Conservation (phyloP, 2,113 vertebrate genomes). For the Ariopsis seemanni region DNA sequence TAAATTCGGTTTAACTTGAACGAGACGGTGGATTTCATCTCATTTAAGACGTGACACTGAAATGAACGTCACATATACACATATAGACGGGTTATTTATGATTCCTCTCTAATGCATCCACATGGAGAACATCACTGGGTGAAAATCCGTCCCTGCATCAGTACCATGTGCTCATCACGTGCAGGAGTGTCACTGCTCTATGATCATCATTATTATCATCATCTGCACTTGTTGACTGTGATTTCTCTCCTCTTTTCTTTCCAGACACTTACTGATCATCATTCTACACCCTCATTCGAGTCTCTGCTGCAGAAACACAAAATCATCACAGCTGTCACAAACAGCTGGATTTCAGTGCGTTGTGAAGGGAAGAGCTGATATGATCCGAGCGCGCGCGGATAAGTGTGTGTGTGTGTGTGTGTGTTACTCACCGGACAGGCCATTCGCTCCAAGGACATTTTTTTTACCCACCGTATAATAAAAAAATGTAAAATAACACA, state of each 20-base stretch:
- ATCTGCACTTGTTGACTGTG: slow-evolving; percentile 7
- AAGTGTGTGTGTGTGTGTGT: slow-evolving; percentile 7
- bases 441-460: slow-evolving; percentile 24
- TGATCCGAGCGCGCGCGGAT: background rate
- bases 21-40: background rate
- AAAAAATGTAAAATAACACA: background rate
- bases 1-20: background rate
- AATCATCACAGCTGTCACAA: too few relatives aligned
- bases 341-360: background rate
- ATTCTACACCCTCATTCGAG: background rate
- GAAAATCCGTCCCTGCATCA: too few relatives aligned
- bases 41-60: background rate
- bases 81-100: too few relatives aligned
- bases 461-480: background rate
- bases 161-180: too few relatives aligned
- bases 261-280: background rate
- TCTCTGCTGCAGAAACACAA: background rate
- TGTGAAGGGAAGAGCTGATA: too few relatives aligned
- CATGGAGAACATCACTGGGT: too few relatives aligned
- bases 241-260: background rate
- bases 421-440: slow-evolving; percentile 19
- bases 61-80: background rate
- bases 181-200: too few relatives aligned
- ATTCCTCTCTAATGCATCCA: too few relatives aligned
- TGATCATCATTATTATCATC: background rate